Conservation (phyloP, 2,797 vertebrate genomes). For the Labroides dimidiatus region DNA sequence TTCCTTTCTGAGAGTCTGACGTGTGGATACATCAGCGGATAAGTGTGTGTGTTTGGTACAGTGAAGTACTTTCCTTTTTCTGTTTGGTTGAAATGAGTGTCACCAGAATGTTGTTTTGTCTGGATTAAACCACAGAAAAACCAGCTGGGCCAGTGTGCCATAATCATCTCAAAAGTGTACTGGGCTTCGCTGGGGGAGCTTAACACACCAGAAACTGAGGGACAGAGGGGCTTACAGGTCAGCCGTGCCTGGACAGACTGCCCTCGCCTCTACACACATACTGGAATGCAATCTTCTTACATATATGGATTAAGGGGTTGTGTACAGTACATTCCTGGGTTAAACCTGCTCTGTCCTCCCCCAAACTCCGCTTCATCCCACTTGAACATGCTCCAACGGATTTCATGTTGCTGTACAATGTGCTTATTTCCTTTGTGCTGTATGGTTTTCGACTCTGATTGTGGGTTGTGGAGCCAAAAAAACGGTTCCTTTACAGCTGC, state of each 20-base stretch:
- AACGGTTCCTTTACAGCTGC: neutral
- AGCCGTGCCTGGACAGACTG: conserved; percentile 42
- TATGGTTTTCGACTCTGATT: neutral
- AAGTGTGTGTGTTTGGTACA: neutral
- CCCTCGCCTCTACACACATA: conserved; percentile 24
- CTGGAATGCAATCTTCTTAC: conserved; percentile 79
- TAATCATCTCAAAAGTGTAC: conserved; percentile 64
- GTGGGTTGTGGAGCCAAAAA: neutral
- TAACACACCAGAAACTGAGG: conserved; percentile 45
- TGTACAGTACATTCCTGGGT: conserved; percentile 61
- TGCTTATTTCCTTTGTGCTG: conserved; percentile 8
- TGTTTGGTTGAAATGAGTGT: neutral
- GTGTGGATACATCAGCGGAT: conserved; percentile 9
- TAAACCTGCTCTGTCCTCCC: conserved; percentile 35
- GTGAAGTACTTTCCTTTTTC: conserved; percentile 7
- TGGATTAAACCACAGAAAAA: conserved; percentile 49
- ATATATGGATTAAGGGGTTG: conserved; percentile 75
- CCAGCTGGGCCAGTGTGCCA: conserved; percentile 20
- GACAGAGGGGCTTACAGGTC: conserved; percentile 65
- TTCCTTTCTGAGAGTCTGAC: conserved; percentile 20
- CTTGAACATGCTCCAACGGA: conserved; percentile 32
- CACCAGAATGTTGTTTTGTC: conserved; percentile 19
- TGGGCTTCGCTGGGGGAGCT: conserved; percentile 51
- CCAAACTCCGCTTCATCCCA: conserved; percentile 40
- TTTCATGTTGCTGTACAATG: conserved; percentile 37